Conservation (phyloP, 2,113 vertebrate species). For the Phainopepla nitens region DNA sequence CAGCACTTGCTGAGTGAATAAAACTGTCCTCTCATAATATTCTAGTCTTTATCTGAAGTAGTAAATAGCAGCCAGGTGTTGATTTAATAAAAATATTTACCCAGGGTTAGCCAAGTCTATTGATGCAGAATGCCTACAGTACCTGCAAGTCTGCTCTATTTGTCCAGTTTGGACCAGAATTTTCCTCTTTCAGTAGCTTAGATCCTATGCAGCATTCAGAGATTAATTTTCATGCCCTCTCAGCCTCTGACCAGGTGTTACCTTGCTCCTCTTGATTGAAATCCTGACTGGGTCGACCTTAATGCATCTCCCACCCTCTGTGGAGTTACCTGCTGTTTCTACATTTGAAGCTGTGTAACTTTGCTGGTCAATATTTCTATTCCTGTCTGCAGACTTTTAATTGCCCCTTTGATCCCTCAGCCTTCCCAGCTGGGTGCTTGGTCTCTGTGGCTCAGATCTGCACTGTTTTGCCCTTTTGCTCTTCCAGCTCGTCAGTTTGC, state of each 20-base stretch:
- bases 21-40: background rate
- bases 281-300: background rate
- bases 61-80: background rate
- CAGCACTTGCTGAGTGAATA: background rate
- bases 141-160: background rate
- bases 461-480: background rate
- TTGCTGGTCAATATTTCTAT: conserved; percentile 13
- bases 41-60: background rate
- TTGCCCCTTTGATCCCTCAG: background rate
- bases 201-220: background rate
- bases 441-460: background rate
- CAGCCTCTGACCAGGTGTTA: background rate
- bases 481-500: background rate
- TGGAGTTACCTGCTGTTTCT: background rate
- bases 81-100: background rate
- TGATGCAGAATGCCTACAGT: background rate
- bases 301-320: background rate
- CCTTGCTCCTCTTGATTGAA: background rate
- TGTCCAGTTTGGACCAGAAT: background rate
- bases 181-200: background rate
- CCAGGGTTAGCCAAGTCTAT: background rate
- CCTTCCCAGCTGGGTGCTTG: background rate
- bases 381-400: background rate
- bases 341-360: background rate
- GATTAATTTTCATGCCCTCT: background rate